phyloP scores from a whole-genome alignment of 2,888 invertebrate species.

The Agrochola lychnidis region DNA sequence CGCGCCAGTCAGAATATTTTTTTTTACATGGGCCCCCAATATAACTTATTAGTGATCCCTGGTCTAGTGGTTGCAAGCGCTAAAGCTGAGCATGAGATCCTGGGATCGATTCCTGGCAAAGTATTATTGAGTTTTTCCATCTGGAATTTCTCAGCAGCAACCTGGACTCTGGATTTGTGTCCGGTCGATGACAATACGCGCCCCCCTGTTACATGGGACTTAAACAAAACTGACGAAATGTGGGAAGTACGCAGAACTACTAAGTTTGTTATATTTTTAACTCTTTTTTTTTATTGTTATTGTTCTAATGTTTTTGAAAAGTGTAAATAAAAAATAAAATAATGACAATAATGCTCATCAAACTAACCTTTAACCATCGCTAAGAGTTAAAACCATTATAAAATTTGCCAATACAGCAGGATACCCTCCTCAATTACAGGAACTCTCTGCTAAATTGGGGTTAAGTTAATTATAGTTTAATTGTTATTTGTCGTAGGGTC shows the following conservation, averaged over 20 bases:
- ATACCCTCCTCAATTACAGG: constrained; percentile 24
- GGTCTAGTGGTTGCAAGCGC: not conserved
- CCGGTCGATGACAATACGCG: not conserved
- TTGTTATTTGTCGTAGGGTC: constrained; percentile 46
- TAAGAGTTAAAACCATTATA: not conserved
- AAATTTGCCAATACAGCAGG: constrained; percentile 20
- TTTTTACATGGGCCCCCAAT: too few species aligned
- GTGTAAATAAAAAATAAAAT: not conserved
- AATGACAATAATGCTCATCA: not conserved
- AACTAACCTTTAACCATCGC: not conserved
- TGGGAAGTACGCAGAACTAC: not conserved
- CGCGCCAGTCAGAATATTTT: too few species aligned
- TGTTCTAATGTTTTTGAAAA: not conserved
- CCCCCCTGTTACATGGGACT: not conserved
- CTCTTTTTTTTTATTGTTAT: not conserved
- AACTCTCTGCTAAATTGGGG: constrained; percentile 38
- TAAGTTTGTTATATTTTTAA: not conserved
- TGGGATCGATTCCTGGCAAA: not conserved
- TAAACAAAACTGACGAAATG: not conserved
- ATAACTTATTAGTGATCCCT: too few species aligned
- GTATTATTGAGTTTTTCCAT: not conserved
- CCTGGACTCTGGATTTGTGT: not conserved
- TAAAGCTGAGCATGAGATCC: not conserved
- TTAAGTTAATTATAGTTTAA: constrained; percentile 53
- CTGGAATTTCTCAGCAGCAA: not conserved